These are phyloP conservation scores for Microtus agrestis DNA, from an alignment of 2,797 vertebrate genomes.

Conservation along the genomic window DNA sequence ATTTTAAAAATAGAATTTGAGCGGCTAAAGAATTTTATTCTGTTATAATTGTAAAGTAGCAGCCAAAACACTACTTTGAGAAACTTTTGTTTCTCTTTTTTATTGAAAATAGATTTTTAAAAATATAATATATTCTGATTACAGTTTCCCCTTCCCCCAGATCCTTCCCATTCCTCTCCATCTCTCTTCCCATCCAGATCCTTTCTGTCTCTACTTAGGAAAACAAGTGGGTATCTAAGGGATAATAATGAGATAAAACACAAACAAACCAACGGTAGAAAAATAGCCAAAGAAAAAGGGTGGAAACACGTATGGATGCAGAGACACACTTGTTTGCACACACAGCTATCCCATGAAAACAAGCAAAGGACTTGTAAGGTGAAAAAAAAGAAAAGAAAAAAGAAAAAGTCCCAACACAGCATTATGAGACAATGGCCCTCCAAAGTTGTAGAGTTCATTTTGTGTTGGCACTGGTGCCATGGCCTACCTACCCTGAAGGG, in stretches of 20 bases:
- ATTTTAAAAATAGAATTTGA: conserved; percentile 7
- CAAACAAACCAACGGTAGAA: neutral
- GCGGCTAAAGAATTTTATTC: neutral
- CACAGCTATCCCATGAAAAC: neutral
- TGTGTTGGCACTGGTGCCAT: neutral
- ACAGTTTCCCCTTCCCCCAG: neutral
- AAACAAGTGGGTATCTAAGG: neutral
- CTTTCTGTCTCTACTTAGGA: neutral
- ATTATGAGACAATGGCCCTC: no score
- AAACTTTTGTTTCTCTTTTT: neutral
- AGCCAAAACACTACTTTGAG: neutral
- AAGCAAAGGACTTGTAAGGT: neutral
- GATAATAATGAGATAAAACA: neutral
- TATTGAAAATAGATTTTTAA: neutral
- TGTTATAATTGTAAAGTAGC: neutral
- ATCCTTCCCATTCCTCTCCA: neutral
- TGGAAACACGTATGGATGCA: neutral
- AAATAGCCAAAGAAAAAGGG: neutral
- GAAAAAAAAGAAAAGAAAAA: neutral
- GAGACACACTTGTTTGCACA: neutral
- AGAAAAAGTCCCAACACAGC: neutral
- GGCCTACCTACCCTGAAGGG: neutral
- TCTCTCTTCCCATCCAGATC: neutral
- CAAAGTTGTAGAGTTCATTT: neutral
- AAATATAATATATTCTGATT: neutral